Conservation (phyloP, 2,888 invertebrate genomes). For the Molanna angustata region DNA sequence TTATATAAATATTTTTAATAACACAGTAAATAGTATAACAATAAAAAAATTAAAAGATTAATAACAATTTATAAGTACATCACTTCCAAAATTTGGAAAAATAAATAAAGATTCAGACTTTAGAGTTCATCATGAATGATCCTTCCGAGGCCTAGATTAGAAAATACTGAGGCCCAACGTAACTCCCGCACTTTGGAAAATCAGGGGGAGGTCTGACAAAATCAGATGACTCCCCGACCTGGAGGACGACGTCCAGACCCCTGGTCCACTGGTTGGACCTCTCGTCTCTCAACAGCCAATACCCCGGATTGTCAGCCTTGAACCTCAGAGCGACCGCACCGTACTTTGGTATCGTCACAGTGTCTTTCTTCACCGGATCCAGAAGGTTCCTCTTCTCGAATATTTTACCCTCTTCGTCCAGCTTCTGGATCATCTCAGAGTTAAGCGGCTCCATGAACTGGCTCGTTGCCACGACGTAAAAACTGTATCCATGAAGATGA, state of each 20-base stretch:
- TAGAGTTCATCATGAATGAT: conserved; percentile 22
- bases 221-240: conserved; percentile 66
- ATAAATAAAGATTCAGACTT: too few species aligned
- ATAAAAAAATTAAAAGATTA: too few species aligned
- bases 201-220: conserved; percentile 65
- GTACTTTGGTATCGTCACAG: conserved; percentile 67
- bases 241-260: conserved; percentile 70
- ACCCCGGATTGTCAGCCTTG: conserved; percentile 74
- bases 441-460: conserved; percentile 53
- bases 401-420: conserved; percentile 58
- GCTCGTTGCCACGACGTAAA: conserved; percentile 62
- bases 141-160: conserved; percentile 48
- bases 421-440: conserved; percentile 52
- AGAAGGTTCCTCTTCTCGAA: conserved; percentile 55
- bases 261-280: conserved; percentile 70
- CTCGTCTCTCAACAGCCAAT: conserved; percentile 79
- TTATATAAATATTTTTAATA: too few species aligned
- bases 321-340: conserved; percentile 70
- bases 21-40: too few species aligned
- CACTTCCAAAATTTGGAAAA: too few species aligned
- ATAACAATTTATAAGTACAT: too few species aligned
- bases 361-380: conserved; percentile 68
- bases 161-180: conserved; percentile 72
- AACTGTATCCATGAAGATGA: conserved; percentile 74
- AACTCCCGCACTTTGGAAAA: conserved; percentile 78